phyloP scores from a whole-genome alignment of 2,797 vertebrate species.

The Anguilla obscura region DNA sequence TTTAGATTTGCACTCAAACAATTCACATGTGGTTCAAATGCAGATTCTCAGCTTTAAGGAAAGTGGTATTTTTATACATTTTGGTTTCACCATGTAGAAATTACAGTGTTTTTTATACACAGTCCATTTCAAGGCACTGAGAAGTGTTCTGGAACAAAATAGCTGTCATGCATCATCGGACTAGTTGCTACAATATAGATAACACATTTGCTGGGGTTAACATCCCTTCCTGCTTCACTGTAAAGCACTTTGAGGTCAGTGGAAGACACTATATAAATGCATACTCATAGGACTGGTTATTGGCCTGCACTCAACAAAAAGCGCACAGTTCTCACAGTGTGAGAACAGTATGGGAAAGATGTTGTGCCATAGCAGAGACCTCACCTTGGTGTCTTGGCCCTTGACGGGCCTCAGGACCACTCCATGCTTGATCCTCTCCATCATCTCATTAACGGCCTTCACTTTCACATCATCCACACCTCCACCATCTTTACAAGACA shows the following conservation, averaged over 20 bases:
- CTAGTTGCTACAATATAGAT: not conserved
- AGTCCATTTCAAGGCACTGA: too few species aligned
- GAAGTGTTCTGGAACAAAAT: not conserved
- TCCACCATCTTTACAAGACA: conserved; percentile 51
- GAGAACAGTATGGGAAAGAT: not conserved
- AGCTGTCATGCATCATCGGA: not conserved
- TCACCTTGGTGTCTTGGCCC: conserved; percentile 73
- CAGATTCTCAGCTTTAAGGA: too few species aligned
- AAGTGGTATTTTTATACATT: too few species aligned
- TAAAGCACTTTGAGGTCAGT: not conserved
- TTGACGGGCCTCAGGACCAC: conserved; percentile 78
- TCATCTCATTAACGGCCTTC: conserved; percentile 82
- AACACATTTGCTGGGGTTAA: not conserved
- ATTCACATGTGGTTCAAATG: too few species aligned
- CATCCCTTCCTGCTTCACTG: not conserved
- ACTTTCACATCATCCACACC: conserved; percentile 72
- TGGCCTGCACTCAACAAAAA: not conserved
- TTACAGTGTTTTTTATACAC: too few species aligned
- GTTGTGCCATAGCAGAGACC: not conserved
- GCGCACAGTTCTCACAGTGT: not conserved
- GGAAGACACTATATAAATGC: not conserved
- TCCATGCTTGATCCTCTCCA: conserved; percentile 80
- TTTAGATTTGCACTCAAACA: too few species aligned
- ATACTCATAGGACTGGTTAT: not conserved
- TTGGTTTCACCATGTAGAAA: not conserved